These are phyloP conservation scores for Beroe ovata DNA, from an alignment of 37 sponge, comb jelly and placozoan genomes.

Conservation along the genomic window DNA sequence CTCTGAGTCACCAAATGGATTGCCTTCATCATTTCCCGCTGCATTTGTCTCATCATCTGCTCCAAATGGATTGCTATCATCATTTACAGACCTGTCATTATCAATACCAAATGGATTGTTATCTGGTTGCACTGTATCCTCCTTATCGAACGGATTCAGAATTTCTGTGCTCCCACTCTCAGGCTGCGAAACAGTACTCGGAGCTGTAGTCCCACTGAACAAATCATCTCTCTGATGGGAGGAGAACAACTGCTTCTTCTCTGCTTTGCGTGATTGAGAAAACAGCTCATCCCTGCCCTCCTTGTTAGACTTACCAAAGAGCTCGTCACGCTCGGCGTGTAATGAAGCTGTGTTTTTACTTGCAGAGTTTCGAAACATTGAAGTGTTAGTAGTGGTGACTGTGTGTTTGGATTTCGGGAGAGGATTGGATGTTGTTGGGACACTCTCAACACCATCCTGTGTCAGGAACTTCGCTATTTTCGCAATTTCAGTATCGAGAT, in stretches of 20 bases:
- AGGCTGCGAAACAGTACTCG: background rate
- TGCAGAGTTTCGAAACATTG: background rate
- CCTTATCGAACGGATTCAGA: conserved; percentile 11
- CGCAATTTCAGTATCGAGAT: conserved; percentile 49
- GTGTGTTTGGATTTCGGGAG: background rate
- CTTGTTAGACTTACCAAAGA: background rate
- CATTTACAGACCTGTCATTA: background rate
- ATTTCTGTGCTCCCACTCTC: background rate
- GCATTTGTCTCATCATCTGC: conserved; percentile 12
- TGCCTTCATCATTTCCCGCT: too few relatives aligned
- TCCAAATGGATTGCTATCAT: background rate
- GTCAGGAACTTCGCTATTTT: conserved; percentile 43
- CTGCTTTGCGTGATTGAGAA: background rate
- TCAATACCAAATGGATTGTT: background rate
- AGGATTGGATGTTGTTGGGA: too few relatives aligned
- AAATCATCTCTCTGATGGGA: background rate
- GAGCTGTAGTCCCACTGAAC: background rate
- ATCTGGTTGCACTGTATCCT: background rate
- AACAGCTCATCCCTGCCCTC: conserved; percentile 2
- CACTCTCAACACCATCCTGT: conserved; percentile 22
- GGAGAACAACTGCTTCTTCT: background rate
- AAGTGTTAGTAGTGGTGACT: background rate
- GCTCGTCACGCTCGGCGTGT: background rate
- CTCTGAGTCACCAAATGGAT: too few relatives aligned
- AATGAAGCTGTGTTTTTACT: background rate